Evolutionary conservation across 2,888 invertebrate genomes (phyloP), one percentile per base, ranked within the genome.

Genomic region (Xanthorhoe spadicearia): DNA sequence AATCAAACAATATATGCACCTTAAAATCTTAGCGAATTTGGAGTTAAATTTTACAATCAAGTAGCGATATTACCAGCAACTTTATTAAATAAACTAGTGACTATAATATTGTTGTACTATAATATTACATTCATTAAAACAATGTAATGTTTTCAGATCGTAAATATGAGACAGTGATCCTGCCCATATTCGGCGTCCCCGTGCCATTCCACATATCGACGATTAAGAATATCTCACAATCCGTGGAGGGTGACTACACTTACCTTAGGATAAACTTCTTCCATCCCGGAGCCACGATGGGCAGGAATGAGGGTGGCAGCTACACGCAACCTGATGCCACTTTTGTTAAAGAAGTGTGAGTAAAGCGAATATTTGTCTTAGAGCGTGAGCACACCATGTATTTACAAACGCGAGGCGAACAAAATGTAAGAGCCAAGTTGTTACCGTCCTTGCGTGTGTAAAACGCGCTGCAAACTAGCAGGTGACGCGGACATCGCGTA

Each of bases 151-250:
- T 77, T 78, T 63, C 90, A 97, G 98, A 99, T 93, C 96, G 97
- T 78, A 99, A 98, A 91, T 99, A 99, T 86, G 99, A 99, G 90
- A 99, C 99, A 0, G 97, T 99, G n/a, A 98, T 99, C 73, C 90
- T 99, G 82, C 99, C 99, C 1, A 96, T 99, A 76, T 99, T 98
- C 93, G 99, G 99, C 66, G 94, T 98, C 53, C 97, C 99, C 0
- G 98, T 98, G 68, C 99, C 99, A 61, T 99, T 98, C 89, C 99
- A 99, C 87, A 99, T 99, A 85, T 98, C 99, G 4, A 99, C 98
- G 6, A 98, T 99, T 61, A 99, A 99, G 94, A 99, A 99, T 87
- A 99, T 99, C 81, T 99, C 99, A 0, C 98, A 99, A 89, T 98
- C 99, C 0, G 98, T 99, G 13, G 99, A 99, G 91, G 99, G 99